Evolutionary conservation across 2,888 invertebrate species (phyloP).

Genomic region (Melipona beecheii): DNA sequence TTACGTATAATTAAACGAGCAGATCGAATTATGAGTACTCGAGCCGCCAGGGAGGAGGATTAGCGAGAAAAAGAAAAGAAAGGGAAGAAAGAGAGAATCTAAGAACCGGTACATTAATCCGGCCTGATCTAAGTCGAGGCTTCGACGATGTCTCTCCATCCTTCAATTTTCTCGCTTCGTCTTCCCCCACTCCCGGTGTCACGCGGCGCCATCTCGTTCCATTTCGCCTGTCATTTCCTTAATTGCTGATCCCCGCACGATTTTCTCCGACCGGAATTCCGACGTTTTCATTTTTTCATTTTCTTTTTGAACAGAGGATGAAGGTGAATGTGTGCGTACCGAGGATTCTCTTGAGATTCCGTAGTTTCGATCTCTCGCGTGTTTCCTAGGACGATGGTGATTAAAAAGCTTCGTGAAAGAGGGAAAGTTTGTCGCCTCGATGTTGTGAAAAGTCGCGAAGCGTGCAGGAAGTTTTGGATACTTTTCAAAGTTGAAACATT

Average conservation of each 20-base stretch:
- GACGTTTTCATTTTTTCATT: not conserved
- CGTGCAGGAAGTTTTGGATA: too few species aligned
- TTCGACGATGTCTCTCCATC: conserved; percentile 44
- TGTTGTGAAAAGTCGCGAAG: too few species aligned
- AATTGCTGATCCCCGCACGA: conserved; percentile 43
- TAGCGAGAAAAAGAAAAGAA: conserved; percentile 56
- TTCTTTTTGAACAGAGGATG: too few species aligned
- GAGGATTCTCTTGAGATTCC: not conserved
- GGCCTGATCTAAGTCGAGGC: conserved; percentile 43
- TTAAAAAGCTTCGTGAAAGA: too few species aligned
- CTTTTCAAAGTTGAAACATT: too few species aligned
- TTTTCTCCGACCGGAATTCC: not conserved
- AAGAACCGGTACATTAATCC: conserved; percentile 61
- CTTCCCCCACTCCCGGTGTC: not conserved
- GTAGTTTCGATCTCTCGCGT: not conserved
- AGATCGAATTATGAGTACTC: conserved; percentile 63
- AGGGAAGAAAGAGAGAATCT: too few species aligned
- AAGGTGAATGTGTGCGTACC: too few species aligned
- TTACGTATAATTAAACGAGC: conserved; percentile 50
- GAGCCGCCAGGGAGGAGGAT: conserved; percentile 47
- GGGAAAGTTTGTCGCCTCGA: too few species aligned
- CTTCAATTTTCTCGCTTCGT: conserved; percentile 6
- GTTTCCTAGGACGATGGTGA: too few species aligned
- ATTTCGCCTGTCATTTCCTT: conserved; percentile 45
- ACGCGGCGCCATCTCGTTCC: not conserved